Percentiles rank a stretch among this genome's conserved stretches.
These are phyloP conservation scores for Luscinia luscinia DNA, from an alignment of 2,797 vertebrate genomes.

Conservation along the genomic window DNA sequence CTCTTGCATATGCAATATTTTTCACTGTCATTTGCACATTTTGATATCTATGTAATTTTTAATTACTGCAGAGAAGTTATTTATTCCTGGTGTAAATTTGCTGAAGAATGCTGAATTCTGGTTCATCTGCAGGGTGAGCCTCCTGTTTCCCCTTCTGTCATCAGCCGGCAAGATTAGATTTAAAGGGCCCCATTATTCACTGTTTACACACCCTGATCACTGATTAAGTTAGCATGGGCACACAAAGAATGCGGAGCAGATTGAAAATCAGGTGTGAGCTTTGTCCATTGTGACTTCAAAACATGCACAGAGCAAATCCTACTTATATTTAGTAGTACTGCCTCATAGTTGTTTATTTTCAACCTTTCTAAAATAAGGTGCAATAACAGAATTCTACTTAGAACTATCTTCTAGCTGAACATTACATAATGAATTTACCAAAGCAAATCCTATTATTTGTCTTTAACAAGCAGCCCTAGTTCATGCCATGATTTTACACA, in stretches of 20 bases:
- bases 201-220: background rate
- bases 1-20: background rate
- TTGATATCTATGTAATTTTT: background rate
- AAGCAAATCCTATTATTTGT: background rate
- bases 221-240: background rate
- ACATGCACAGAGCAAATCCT: background rate
- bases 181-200: background rate
- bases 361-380: background rate
- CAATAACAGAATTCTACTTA: background rate
- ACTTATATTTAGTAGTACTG: background rate
- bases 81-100: background rate
- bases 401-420: background rate
- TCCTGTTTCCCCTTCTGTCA: background rate
- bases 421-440: background rate
- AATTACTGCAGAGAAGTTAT: background rate
- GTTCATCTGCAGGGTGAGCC: background rate
- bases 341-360: background rate
- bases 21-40: background rate
- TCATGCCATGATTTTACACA: accelerated
- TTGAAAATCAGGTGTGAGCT: background rate
- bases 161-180: background rate
- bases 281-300: background rate
- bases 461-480: background rate
- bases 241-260: background rate
- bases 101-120: background rate